Evolutionary conservation across 2,113 vertebrate genomes (phyloP).

Genomic region (Montifringilla adamsi): DNA sequence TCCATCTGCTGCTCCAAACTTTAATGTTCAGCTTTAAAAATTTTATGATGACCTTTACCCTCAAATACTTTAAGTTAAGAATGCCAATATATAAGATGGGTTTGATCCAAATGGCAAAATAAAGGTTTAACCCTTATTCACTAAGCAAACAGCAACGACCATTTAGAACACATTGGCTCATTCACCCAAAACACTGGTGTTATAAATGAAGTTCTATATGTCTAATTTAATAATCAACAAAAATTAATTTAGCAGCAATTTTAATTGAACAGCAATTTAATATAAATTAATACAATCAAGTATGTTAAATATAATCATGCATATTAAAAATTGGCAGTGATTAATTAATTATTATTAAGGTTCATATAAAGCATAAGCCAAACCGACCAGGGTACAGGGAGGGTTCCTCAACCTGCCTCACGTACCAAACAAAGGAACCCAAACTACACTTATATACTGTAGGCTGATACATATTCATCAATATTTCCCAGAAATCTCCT

Average conservation of each 20-base stretch:
- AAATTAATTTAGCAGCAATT: not conserved
- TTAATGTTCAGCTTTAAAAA: not conserved
- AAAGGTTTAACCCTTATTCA: not conserved
- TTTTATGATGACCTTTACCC: not conserved
- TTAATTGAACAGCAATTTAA: not conserved
- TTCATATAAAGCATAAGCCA: not conserved
- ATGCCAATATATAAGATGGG: not conserved
- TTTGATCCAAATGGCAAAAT: not conserved
- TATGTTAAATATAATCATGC: not conserved
- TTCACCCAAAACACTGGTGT: not conserved
- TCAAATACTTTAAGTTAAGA: not conserved
- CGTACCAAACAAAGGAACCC: not conserved
- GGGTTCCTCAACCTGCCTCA: not conserved
- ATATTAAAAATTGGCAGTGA: not conserved
- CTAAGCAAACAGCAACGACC: not conserved
- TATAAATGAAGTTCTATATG: not conserved
- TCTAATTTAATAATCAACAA: not conserved
- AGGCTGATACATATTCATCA: not conserved
- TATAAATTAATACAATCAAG: not conserved
- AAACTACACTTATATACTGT: not conserved
- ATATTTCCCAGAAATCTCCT: not conserved
- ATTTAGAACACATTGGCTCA: not conserved
- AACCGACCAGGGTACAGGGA: rapidly evolving
- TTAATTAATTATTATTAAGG: not conserved
- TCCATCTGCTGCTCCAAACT: not conserved